Base-by-base conservation (phyloP, 2,797 vertebrate species). In the Ataeniobius toweri region DNA sequence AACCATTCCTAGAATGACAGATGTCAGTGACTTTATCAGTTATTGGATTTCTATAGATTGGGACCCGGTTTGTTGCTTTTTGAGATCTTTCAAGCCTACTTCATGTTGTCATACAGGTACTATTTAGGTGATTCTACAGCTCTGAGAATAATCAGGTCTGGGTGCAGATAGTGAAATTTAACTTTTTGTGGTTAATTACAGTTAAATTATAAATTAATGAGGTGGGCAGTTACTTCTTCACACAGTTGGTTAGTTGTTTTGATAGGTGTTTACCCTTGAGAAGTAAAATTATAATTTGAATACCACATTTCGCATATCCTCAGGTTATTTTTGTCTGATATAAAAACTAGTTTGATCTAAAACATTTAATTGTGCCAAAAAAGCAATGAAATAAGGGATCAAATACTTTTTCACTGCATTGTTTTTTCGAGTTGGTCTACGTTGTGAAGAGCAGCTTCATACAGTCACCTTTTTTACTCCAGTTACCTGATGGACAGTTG, bases 391-490 rank as follows among this genome's bases (percentile, higher is more conserved):
- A 26, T 26, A 26, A 44, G 67, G 13, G 4, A 6, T 13, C 3
- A 28, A 26, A 46, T 26, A 24, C 44, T 26, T 70, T 70, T 26
- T 70, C 24, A 46, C 46, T 8, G 44, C 13, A 7, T 44, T 69
- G 41, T 26, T 16, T n/a, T 14, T 68, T 46, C 2, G 5, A 46
- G 22, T 69, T 5, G 5, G 14, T n/a, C 22, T 46, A 68, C 65
- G 10, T 68, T 59, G 75, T 83, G 24, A 56, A 82, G 72, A 87
- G 78, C 71, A 26, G 50, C 59, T 41, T 28, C 36, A 70, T 59
- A 67, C 51, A 71, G 69, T 59, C n/a, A 0, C 16, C 68, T 79
- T 84, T 76, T 84, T 77, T 82, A 18, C 78, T 73, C 59, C 74
- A 4, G 24, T 55, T 9, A 82, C 24, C 86, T 58, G 65, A 76